phyloP scores from a whole-genome alignment of 2,888 invertebrate species.

The Ctena decussata region DNA sequence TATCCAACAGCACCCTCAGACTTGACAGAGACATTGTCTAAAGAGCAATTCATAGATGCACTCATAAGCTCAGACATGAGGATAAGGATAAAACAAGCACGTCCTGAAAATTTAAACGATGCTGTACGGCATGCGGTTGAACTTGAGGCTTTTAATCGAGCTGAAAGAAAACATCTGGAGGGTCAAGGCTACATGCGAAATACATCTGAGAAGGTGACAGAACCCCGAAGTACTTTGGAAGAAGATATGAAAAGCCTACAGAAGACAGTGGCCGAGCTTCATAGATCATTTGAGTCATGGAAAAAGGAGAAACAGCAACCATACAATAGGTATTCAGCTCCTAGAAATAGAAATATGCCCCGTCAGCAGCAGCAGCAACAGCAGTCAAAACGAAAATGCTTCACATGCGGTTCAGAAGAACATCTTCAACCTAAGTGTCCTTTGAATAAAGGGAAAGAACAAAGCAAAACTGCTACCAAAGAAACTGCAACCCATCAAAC shows the following conservation, averaged over 20 bases:
- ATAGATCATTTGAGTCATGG: neutral
- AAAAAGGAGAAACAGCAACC: neutral
- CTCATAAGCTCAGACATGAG: neutral
- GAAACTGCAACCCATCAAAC: neutral
- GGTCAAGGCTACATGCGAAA: neutral
- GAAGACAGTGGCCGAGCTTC: too few relatives aligned
- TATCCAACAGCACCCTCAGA: constrained; percentile 9
- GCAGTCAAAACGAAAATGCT: too few relatives aligned
- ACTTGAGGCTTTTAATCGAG: too few relatives aligned
- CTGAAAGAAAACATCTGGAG: constrained; percentile 5
- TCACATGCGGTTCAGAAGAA: neutral
- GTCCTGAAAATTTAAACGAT: neutral
- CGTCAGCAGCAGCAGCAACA: too few relatives aligned
- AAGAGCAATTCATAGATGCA: too few relatives aligned
- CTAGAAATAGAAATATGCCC: too few relatives aligned
- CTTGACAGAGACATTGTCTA: too few relatives aligned
- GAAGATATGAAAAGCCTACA: neutral
- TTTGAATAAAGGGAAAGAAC: neutral
- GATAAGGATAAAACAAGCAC: neutral
- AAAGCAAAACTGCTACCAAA: too few relatives aligned
- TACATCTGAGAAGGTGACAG: neutral
- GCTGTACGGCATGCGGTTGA: too few relatives aligned
- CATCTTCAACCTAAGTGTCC: neutral
- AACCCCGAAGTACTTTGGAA: neutral
- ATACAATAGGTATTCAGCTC: too few relatives aligned